Evolutionary conservation across 2,888 invertebrate genomes (phyloP).

Genomic region (Epirrhoe alternata): DNA sequence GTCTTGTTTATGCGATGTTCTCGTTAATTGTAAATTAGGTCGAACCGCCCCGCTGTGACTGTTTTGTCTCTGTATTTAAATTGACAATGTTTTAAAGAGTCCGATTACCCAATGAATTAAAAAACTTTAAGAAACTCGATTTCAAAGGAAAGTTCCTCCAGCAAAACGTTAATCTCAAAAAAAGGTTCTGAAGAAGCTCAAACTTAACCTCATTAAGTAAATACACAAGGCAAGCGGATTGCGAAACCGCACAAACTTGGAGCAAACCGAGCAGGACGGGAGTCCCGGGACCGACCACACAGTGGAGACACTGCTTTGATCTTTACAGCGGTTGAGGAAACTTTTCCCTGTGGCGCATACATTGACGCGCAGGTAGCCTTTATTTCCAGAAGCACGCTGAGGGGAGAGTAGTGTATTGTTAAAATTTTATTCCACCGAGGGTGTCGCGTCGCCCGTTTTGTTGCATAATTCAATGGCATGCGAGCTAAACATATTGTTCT

Average conservation of each 20-base stretch:
- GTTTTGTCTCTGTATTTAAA: conserved; percentile 7
- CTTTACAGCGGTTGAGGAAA: conserved; percentile 46
- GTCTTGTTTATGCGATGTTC: conserved; percentile 22
- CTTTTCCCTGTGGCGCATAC: conserved; percentile 46
- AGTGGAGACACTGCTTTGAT: conserved; percentile 58
- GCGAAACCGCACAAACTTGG: conserved; percentile 42
- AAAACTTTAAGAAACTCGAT: conserved; percentile 11
- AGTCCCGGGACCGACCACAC: conserved; percentile 39
- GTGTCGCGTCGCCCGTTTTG: conserved; percentile 58
- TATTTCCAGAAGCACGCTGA: conserved; percentile 37
- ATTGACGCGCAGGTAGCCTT: conserved; percentile 47
- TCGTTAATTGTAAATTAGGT: conserved; percentile 15
- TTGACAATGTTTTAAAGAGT: not conserved
- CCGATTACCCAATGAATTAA: not conserved
- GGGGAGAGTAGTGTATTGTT: conserved; percentile 57
- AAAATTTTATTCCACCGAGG: conserved; percentile 59
- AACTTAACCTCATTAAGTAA: conserved; percentile 40
- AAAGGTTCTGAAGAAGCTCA: conserved; percentile 27
- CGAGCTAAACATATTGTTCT: conserved; percentile 59
- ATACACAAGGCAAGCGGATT: conserved; percentile 33
- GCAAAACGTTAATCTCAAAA: conserved; percentile 21
- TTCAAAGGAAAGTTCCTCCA: conserved; percentile 1
- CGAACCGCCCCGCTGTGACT: conserved; percentile 16
- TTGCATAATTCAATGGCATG: conserved; percentile 67
- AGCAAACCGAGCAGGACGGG: conserved; percentile 31